Evolutionary conservation across 2,888 invertebrate species (phyloP), one percentile per base, ranked within the genome.

Genomic region (Xestia sexstrigata): DNA sequence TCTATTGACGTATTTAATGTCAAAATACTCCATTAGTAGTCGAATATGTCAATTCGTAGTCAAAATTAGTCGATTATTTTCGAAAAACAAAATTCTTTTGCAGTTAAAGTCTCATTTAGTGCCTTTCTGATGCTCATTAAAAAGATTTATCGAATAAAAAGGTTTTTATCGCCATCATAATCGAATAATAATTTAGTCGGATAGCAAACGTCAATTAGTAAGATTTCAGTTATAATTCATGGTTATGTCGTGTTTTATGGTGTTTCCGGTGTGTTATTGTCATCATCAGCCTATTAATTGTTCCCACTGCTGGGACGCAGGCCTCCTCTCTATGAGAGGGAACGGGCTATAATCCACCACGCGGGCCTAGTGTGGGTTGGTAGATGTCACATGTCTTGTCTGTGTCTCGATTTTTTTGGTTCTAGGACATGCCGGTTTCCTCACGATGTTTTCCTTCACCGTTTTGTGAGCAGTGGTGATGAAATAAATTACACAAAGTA

Each of bases 201-300:
- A 87, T 79, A 68, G 70, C 65, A 67, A 73, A 73, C 73, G 81
- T 81, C 87, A 84, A 88, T 87, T 86, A 86, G 72, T 78, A 70
- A 20, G 49, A 73, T 80, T 80, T 84, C 30, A 35, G 45, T 84
- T 62, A 79, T 84, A 82, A 77, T 39, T 87, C 71, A 68, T 42
- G 60, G 65, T 58, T 70, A 72, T 63, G 60, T 47, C 55, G 60
- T 77, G 66, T 80, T 88, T 83, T 82, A 86, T 71, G 65, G 74
- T 76, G 23, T 78, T 79, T 78, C 71, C 47, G 49, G 68, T 73
- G 74, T n/a, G n/a, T n/a, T n/a, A n/a, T n/a, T n/a, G n/a, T n/a
- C n/a, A n/a, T n/a, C n/a, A n/a, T n/a, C n/a, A n/a, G n/a, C n/a
- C n/a, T n/a, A n/a, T n/a, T n/a, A n/a, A n/a, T n/a, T n/a, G n/a